Conservation (phyloP, 2,888 invertebrate species). For the Catocala fraxini region DNA sequence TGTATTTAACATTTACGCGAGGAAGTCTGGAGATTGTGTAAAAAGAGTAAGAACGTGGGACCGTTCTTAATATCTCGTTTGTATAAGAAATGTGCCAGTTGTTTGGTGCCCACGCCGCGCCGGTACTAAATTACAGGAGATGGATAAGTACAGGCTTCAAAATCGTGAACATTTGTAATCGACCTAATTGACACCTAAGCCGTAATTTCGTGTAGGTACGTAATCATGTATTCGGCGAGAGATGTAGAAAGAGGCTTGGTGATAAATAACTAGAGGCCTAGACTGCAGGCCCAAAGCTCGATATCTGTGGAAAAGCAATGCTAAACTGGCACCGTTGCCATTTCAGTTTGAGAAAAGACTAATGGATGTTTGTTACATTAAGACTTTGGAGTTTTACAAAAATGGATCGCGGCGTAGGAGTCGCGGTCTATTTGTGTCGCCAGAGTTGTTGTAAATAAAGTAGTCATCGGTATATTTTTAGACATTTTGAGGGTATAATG, state of each 20-base stretch:
- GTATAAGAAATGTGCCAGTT: conserved; percentile 25
- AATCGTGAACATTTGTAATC: conserved; percentile 13
- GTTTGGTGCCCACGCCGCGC: conserved; percentile 21
- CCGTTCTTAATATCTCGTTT: conserved; percentile 25
- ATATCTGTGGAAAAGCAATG: not conserved
- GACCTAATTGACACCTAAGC: conserved; percentile 5
- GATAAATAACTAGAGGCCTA: not conserved
- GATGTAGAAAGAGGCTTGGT: conserved; percentile 1
- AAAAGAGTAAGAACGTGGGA: conserved; percentile 37
- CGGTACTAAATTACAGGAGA: conserved; percentile 13
- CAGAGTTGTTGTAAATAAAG: too few species aligned
- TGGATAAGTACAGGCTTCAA: conserved; percentile 9
- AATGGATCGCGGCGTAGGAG: too few species aligned
- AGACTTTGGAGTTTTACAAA: too few species aligned
- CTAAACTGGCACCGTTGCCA: not conserved
- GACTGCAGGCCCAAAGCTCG: not conserved
- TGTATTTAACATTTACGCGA: conserved; percentile 40
- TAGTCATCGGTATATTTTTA: too few species aligned
- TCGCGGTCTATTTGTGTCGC: too few species aligned
- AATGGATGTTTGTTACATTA: too few species aligned
- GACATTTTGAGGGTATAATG: too few species aligned
- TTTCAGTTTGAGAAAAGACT: too few species aligned
- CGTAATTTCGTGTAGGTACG: conserved; percentile 17
- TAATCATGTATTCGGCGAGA: not conserved
- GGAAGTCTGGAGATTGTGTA: conserved; percentile 25